Conservation (phyloP, 2,888 invertebrate species). For the Galeopsomyia nigrocyanea region DNA sequence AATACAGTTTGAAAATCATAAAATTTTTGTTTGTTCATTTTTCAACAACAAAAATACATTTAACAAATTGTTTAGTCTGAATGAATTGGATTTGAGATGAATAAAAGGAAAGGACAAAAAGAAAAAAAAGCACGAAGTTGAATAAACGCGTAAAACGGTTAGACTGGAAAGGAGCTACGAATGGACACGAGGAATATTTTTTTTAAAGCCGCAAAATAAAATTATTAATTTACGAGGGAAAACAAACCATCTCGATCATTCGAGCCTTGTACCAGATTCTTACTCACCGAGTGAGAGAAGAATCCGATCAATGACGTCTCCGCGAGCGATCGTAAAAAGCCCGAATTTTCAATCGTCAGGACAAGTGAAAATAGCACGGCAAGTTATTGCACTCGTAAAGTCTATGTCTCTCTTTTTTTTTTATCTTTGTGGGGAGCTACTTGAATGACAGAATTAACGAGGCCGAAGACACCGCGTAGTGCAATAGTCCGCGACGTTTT, state of each 20-base stretch:
- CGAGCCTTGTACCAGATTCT: conserved; percentile 40
- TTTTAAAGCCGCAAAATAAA: conserved; percentile 12
- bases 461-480: conserved; percentile 48
- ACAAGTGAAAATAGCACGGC: conserved; percentile 49
- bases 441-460: conserved; percentile 53
- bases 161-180: neutral
- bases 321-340: conserved; percentile 39
- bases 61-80: conserved; percentile 9
- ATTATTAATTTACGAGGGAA: conserved; percentile 39
- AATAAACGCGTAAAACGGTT: conserved; percentile 10
- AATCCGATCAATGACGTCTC: conserved; percentile 42
- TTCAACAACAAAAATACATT: conserved; percentile 7
- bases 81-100: neutral
- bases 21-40: no score
- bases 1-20: no score
- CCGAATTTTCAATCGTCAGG: conserved; percentile 48
- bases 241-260: conserved; percentile 34
- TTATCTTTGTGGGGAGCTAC: conserved; percentile 37
- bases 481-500: conserved; percentile 31
- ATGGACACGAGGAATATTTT: neutral
- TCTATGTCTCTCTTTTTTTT: conserved; percentile 36
- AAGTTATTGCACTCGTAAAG: conserved; percentile 51
- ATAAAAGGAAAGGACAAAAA: neutral
- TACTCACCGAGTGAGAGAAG: conserved; percentile 30
- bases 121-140: neutral